These are phyloP conservation scores for Parazoanthus darwini DNA, from an alignment of 92 coral and sea anemone species.

Conservation along the genomic window DNA sequence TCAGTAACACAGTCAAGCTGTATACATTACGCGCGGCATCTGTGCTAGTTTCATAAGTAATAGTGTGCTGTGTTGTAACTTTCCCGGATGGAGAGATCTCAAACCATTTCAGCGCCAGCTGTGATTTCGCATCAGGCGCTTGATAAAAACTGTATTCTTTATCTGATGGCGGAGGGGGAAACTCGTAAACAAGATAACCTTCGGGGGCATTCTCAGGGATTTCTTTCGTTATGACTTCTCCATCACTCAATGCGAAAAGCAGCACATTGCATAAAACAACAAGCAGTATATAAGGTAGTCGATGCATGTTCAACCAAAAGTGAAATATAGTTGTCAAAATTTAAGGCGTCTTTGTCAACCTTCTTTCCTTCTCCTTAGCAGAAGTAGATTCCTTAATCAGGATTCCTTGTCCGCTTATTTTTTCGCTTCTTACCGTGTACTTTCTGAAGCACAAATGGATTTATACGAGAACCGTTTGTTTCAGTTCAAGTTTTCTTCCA, in stretches of 20 bases:
- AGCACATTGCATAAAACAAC: constrained; percentile 5
- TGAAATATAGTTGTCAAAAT: neutral
- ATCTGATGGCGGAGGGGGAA: constrained; percentile 60
- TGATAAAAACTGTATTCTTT: constrained; percentile 66
- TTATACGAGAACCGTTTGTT: too few species aligned
- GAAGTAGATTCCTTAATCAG: too few species aligned
- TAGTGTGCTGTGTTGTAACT: constrained; percentile 64
- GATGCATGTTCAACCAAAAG: neutral
- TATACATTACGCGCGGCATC: constrained; percentile 48
- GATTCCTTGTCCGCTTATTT: neutral
- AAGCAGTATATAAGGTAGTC: neutral
- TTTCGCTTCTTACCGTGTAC: too few species aligned
- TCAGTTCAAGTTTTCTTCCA: neutral
- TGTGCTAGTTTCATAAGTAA: constrained; percentile 56
- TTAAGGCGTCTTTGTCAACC: neutral
- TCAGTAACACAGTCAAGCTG: constrained; percentile 62
- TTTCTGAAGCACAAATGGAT: too few species aligned
- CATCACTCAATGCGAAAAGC: neutral
- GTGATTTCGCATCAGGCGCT: constrained; percentile 54
- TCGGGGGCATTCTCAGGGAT: constrained; percentile 23
- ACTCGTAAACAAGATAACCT: constrained; percentile 57
- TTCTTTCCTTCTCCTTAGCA: neutral
- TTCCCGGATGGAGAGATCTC: constrained; percentile 69
- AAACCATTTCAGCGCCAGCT: constrained; percentile 60
- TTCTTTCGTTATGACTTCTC: constrained; percentile 19